These are phyloP conservation scores for Plebejus argus DNA, from an alignment of 2,888 invertebrate species.

Conservation along the genomic window DNA sequence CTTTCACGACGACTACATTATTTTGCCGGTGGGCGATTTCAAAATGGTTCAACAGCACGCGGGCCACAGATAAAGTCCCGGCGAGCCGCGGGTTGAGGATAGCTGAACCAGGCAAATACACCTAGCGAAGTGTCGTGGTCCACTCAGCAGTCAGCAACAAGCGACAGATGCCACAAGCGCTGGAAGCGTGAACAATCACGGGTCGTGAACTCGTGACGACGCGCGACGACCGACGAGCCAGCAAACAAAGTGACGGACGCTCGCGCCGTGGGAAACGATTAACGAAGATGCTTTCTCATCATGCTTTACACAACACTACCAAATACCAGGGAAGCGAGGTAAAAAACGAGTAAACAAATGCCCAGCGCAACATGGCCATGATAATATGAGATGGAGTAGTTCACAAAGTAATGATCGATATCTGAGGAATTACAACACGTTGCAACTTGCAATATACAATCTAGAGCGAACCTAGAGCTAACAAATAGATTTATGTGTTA, in stretches of 20 bases:
- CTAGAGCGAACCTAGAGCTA: no score
- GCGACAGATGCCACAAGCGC: slow-evolving; percentile 7
- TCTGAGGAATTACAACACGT: no score
- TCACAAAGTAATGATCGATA: no score
- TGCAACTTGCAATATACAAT: no score
- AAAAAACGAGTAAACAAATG: neutral
- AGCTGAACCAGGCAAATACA: neutral
- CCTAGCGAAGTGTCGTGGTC: neutral
- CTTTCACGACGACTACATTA: no score
- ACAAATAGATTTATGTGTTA: no score
- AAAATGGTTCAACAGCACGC: no score
- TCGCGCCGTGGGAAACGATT: slow-evolving; percentile 10
- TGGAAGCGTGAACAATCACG: slow-evolving; percentile 12
- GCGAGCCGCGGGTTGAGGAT: no score
- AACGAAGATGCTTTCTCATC: no score
- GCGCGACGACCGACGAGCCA: neutral
- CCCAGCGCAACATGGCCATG: neutral
- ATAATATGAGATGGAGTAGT: neutral
- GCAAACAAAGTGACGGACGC: slow-evolving; percentile 17
- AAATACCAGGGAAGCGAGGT: neutral
- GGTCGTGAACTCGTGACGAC: slow-evolving; percentile 22
- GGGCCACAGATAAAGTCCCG: no score
- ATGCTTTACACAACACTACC: neutral
- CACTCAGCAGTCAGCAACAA: neutral
- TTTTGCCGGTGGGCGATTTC: no score